phyloP scores from a whole-genome alignment of 2,113 vertebrate genomes.

The Ciconia maguari region DNA sequence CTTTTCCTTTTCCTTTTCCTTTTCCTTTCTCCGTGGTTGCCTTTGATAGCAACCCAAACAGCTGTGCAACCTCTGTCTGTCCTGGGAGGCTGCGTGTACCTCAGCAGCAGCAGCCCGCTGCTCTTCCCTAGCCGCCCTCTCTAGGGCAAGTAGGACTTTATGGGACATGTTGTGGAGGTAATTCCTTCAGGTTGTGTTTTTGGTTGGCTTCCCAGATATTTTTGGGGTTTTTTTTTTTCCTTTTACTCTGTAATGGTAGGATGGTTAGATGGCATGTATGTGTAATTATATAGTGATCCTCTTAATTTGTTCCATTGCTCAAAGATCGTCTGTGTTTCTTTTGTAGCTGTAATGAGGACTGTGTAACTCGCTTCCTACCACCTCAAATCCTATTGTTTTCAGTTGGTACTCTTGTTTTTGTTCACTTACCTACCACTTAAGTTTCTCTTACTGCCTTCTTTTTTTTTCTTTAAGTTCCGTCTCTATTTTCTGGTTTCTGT shows the following conservation, averaged over 20 bases:
- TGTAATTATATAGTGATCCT: background rate
- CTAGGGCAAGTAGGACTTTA: background rate
- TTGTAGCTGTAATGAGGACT: background rate
- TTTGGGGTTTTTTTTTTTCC: background rate
- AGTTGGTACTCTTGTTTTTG: background rate
- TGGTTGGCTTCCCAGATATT: background rate
- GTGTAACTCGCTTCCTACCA: background rate
- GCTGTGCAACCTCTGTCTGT: slow-evolving; percentile 44
- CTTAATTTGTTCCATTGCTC: background rate
- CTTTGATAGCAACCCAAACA: slow-evolving; percentile 37
- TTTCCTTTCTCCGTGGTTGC: slow-evolving; percentile 53
- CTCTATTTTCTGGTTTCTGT: background rate
- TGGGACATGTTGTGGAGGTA: background rate
- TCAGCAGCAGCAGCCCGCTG: background rate
- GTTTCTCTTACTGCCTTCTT: background rate
- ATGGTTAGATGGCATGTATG: background rate
- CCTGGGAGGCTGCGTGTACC: background rate
- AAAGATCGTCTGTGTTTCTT: background rate
- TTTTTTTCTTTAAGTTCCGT: background rate
- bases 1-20: background rate
- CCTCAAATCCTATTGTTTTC: background rate
- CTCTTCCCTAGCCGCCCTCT: background rate
- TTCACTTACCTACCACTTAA: background rate
- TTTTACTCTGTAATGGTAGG: background rate
- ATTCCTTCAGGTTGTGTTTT: background rate